phyloP scores from a whole-genome alignment of 92 coral and sea anemone species.

The Actinernus sp. region DNA sequence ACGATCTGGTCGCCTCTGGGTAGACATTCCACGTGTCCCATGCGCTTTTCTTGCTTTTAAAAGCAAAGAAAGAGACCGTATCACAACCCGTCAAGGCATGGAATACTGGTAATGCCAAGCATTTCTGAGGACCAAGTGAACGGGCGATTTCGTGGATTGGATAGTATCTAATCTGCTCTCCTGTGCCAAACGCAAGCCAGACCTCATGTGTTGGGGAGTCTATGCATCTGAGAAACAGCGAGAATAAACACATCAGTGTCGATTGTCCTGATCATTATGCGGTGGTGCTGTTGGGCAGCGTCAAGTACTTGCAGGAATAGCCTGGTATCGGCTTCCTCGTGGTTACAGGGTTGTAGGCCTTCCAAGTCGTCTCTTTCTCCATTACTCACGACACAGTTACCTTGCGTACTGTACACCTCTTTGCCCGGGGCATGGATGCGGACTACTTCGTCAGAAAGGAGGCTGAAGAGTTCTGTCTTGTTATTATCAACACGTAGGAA shows the following conservation, averaged over 20 bases:
- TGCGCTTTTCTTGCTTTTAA: constrained; percentile 37
- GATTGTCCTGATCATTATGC: constrained; percentile 24
- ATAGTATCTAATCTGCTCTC: constrained; percentile 21
- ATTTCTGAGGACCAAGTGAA: constrained; percentile 56
- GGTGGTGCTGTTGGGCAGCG: constrained; percentile 5
- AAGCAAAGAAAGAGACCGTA: constrained; percentile 45
- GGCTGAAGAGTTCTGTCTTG: constrained; percentile 19
- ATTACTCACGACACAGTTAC: constrained; percentile 2
- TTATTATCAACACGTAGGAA: constrained; percentile 32
- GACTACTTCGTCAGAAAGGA: constrained; percentile 26
- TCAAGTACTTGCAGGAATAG: constrained; percentile 25
- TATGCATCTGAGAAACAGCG: constrained; percentile 29
- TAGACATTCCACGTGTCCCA: constrained; percentile 46
- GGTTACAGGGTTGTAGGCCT: constrained; percentile 46
- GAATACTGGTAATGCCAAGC: constrained; percentile 42
- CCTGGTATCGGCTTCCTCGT: constrained; percentile 35
- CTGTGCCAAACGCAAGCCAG: constrained; percentile 47
- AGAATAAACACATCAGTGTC: constrained; percentile 59
- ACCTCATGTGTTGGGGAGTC: constrained; percentile 25
- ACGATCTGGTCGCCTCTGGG: constrained; percentile 20
- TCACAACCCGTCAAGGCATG: constrained; percentile 50
- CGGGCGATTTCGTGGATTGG: constrained; percentile 45
- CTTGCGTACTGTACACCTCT: constrained; percentile 44
- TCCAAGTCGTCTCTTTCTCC: not conserved
- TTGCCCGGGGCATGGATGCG: constrained; percentile 18